Conservation (phyloP, 1,140 invertebrate genomes). For the Meloidogyne hapla region DNA sequence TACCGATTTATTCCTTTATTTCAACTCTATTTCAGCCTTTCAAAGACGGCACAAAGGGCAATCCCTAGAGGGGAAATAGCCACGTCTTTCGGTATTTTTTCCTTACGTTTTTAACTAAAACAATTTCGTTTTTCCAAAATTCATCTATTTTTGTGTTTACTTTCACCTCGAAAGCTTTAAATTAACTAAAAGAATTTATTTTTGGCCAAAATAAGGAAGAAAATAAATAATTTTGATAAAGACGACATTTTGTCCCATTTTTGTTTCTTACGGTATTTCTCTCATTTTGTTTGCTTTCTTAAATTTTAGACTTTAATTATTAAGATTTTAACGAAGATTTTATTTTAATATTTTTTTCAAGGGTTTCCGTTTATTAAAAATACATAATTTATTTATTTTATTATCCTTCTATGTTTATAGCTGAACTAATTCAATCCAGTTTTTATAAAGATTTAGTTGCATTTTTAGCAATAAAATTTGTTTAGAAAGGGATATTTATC, state of each 20-base stretch:
- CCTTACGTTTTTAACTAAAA: slow-evolving; percentile 6
- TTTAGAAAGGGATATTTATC: not conserved
- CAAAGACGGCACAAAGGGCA: not conserved
- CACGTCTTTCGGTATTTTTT: not conserved
- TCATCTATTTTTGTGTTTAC: not conserved
- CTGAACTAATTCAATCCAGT: not conserved
- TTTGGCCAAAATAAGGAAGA: not conserved
- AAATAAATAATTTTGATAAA: not conserved
- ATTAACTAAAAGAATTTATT: not conserved
- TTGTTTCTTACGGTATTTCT: no score
- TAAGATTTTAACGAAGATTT: no score
- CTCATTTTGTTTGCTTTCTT: no score
- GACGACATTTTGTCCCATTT: not conserved
- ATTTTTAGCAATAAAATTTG: not conserved
- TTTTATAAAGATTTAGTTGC: not conserved
- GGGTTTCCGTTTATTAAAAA: not conserved
- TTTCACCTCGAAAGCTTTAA: slow-evolving; percentile 3
- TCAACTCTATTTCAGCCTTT: not conserved
- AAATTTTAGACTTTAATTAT: no score
- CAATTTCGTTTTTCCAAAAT: not conserved
- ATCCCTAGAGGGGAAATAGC: not conserved
- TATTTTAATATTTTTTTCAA: no score
- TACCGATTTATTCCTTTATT: not conserved
- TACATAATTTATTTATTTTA: no score
- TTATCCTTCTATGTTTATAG: not conserved